Percentiles rank a stretch among this genome's conserved stretches.
These are phyloP conservation scores for Elephantulus edwardii DNA, from an alignment of 2,113 vertebrate species.

Conservation along the genomic window DNA sequence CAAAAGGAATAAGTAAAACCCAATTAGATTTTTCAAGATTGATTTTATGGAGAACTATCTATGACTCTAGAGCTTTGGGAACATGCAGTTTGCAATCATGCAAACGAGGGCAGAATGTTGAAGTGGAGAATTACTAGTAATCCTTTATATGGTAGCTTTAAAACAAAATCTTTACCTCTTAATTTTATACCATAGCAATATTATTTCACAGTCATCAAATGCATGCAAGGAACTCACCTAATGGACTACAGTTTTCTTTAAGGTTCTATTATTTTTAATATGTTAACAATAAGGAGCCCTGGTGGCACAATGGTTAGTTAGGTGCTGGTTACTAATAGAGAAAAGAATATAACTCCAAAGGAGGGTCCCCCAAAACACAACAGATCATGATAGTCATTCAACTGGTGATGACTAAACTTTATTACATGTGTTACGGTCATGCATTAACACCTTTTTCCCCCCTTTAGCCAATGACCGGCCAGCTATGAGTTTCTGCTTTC, in stretches of 20 bases:
- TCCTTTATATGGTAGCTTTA: not conserved
- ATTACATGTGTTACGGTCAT: not conserved
- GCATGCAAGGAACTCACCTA: slow-evolving; percentile 4
- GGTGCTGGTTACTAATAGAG: not conserved
- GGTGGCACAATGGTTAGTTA: not conserved
- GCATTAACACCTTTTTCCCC: not conserved
- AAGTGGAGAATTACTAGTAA: slow-evolving; percentile 30
- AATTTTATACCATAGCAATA: slow-evolving; percentile 21
- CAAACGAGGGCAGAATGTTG: not conserved
- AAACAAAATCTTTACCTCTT: slow-evolving; percentile 34
- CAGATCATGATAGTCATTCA: not conserved
- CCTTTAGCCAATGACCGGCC: not conserved
- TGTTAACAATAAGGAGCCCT: not conserved
- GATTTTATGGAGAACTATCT: not conserved
- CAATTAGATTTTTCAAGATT: not conserved
- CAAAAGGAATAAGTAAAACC: not conserved
- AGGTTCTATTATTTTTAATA: slow-evolving; percentile 30
- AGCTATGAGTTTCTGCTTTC: not conserved
- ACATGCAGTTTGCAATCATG: not conserved
- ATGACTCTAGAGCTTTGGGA: not conserved
- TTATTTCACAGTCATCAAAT: slow-evolving; percentile 41
- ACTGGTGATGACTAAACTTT: not conserved
- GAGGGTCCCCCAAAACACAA: not conserved
- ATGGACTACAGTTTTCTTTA: not conserved
- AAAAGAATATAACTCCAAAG: not conserved